Percentiles rank a stretch among this genome's conserved stretches.
Conservation (phyloP, 2,113 vertebrate species). For the Lasiurus borealis region DNA sequence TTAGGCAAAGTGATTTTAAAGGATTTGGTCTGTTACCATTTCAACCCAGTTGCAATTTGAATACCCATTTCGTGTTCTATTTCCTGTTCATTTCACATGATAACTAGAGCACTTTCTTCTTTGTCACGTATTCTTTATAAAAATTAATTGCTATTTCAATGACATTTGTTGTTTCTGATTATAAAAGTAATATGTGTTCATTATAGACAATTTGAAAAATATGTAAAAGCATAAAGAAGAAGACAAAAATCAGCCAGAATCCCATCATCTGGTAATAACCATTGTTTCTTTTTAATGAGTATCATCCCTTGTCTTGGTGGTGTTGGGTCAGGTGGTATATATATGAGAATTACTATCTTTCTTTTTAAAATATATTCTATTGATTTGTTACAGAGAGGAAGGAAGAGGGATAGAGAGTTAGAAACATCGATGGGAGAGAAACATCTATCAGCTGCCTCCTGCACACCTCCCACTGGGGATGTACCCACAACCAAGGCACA, state of each 20-base stretch:
- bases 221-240: conserved; percentile 39
- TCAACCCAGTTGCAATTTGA: conserved; percentile 38
- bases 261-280: neutral
- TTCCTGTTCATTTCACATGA: conserved; percentile 59
- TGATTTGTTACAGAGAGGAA: too few relatives aligned
- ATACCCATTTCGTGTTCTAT: conserved; percentile 63
- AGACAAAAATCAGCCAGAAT: conserved; percentile 43
- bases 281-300: neutral
- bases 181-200: conserved; percentile 62
- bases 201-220: conserved; percentile 67
- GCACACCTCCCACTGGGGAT: too few relatives aligned
- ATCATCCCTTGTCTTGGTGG: neutral
- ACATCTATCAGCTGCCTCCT: too few relatives aligned
- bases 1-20: conserved; percentile 24
- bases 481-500: too few relatives aligned
- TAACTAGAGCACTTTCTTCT: conserved; percentile 50
- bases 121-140: conserved; percentile 35
- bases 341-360: neutral
- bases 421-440: too few relatives aligned
- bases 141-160: conserved; percentile 71
- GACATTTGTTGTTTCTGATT: conserved; percentile 59
- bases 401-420: too few relatives aligned
- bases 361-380: too few relatives aligned
- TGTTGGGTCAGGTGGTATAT: rapidly evolving
- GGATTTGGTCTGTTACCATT: conserved; percentile 51